Evolutionary conservation across 2,888 invertebrate species (phyloP).

Genomic region (Eubasilissa splendida): DNA sequence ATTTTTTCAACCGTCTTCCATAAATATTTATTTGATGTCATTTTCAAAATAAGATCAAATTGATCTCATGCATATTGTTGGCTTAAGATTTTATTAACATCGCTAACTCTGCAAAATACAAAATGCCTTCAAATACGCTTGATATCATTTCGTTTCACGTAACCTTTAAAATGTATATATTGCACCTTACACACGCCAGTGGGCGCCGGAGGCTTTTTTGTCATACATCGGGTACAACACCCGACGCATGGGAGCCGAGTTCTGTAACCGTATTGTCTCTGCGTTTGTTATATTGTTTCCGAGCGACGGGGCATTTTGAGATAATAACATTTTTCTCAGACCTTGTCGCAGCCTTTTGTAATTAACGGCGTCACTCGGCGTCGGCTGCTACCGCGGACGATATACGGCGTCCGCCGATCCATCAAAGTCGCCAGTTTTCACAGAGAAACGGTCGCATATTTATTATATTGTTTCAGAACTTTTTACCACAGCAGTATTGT

Average conservation of each 20-base stretch:
- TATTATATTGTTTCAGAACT: too few species aligned
- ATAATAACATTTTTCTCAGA: conserved; percentile 11
- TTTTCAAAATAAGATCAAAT: too few species aligned
- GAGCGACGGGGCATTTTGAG: not conserved
- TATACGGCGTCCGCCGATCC: not conserved
- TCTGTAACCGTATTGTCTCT: conserved; percentile 19
- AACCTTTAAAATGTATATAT: too few species aligned
- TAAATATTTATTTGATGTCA: too few species aligned
- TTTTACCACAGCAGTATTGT: too few species aligned
- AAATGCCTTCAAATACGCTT: too few species aligned
- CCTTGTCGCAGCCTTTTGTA: conserved; percentile 14
- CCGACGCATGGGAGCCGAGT: conserved; percentile 8
- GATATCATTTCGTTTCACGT: too few species aligned
- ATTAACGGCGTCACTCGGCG: conserved; percentile 8
- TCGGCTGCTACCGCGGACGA: not conserved
- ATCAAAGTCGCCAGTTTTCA: not conserved
- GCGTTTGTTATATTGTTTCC: not conserved
- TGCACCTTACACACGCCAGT: too few species aligned
- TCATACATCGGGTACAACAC: not conserved
- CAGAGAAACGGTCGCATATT: not conserved
- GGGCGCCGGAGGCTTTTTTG: not conserved
- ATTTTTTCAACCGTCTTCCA: too few species aligned
- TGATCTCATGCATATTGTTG: too few species aligned
- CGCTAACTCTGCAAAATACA: too few species aligned
- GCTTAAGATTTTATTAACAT: too few species aligned